phyloP scores from a whole-genome alignment of 92 coral and sea anemone species.

The Siderastrea siderea region DNA sequence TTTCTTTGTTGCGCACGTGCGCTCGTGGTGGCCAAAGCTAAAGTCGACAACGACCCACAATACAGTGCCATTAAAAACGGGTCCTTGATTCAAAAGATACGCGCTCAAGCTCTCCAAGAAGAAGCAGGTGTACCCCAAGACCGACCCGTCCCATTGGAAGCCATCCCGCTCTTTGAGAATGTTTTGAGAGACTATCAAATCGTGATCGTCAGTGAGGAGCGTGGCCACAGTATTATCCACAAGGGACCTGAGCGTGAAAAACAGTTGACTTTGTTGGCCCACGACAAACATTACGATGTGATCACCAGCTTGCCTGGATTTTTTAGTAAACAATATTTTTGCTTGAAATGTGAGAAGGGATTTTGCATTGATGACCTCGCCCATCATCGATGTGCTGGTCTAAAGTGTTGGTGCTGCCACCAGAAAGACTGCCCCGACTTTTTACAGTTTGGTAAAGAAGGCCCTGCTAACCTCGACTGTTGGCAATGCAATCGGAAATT shows the following conservation, averaged over 20 bases:
- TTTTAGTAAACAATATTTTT: neutral
- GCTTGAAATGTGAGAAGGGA: neutral
- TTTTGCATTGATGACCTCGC: neutral
- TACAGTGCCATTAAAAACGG: no score
- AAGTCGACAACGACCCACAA: no score
- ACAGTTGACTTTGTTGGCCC: neutral
- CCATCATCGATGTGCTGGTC: neutral
- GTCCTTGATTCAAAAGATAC: no score
- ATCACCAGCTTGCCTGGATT: neutral
- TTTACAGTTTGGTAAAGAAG: no score
- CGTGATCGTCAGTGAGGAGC: constrained; percentile 7
- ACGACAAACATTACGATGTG: neutral
- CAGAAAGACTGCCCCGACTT: neutral
- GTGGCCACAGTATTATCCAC: neutral
- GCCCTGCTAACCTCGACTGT: no score
- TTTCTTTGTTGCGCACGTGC: no score
- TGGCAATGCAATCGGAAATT: neutral
- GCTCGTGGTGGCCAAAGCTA: no score
- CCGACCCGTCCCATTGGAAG: no score
- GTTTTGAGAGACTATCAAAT: no score
- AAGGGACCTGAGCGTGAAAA: neutral
- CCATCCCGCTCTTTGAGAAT: no score
- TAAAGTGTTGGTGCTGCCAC: neutral
- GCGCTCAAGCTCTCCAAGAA: no score
- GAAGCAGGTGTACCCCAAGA: no score